Evolutionary conservation across 2,888 invertebrate genomes (phyloP), one percentile per base, ranked within the genome.

Genomic region (Luffia ferchaultella): DNA sequence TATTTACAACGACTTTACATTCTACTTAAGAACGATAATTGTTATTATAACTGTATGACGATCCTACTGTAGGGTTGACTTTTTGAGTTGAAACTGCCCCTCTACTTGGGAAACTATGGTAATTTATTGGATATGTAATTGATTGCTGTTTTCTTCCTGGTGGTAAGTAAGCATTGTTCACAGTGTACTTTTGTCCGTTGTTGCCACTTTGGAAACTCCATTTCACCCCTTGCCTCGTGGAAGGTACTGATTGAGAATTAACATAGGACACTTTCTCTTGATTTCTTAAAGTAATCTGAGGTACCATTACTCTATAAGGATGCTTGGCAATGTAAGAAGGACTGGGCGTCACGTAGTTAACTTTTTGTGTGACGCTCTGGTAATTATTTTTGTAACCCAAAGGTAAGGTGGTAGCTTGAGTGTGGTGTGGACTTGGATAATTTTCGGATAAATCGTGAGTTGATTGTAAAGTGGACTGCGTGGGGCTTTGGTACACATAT

Each of bases 391-490:
- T 70, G 53, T 77, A 75, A 50, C 69, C 69, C 15, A 68, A 61
- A 1, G 83, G 80, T 46, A 76, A 63, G 42, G 86, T 85, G 45
- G 87, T 78, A 0, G 88, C 87, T 58, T 82, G 75, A 0, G 88
- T 88, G 54, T 88, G 87, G 46, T 82, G 79, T 54, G 84, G 77
- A 56, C 80, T 85, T 1, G 88, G 87, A 60, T 87, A 88, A 57
- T 87, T 88, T 63, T 87, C 87, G 17, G 82, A 73, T 1, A 86
- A 75, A 1, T 76, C 61, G 18, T 85, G 59, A 15, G 67, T 65
- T 42, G 71, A 59, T 1, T 56, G 54, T 51, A 66, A 65, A 42
- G 73, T 64, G 5, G 69, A 63, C 12, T 3, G 46, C 19, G 20
- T 40, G 19, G 1, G 41, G 41, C 15, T 3, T 30, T 30, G 30